These are phyloP conservation scores for Caradrina clavipalpis DNA, from an alignment of 2,888 invertebrate species.

Conservation along the genomic window DNA sequence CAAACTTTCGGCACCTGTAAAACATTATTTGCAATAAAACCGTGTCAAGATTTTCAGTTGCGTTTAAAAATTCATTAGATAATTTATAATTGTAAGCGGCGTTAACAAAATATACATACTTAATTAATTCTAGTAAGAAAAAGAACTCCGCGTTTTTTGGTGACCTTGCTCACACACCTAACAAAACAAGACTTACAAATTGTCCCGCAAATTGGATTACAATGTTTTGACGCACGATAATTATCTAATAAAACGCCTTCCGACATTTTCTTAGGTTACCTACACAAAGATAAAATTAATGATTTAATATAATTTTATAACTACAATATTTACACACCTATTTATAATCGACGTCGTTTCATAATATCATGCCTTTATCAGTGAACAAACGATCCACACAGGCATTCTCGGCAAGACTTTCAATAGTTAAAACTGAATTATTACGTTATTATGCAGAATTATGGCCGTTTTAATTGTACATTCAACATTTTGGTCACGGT, in stretches of 20 bases:
- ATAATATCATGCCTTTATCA: conserved; percentile 62
- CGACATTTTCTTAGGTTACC: conserved; percentile 27
- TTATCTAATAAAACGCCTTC: conserved; percentile 35
- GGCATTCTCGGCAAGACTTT: conserved; percentile 35
- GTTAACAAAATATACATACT: no score
- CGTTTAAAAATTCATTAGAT: conserved; percentile 11
- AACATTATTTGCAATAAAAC: background rate
- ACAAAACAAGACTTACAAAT: conserved; percentile 40
- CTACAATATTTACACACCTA: conserved; percentile 60
- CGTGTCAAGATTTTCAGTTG: background rate
- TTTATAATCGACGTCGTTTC: conserved; percentile 64
- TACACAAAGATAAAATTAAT: conserved; percentile 40
- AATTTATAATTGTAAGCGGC: background rate
- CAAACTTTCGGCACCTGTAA: background rate
- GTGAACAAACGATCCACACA: conserved; percentile 17
- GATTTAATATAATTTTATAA: conserved; percentile 36
- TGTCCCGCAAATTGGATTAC: conserved; percentile 51
- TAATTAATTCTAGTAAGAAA: background rate
- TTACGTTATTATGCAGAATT: conserved; percentile 55
- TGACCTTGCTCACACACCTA: conserved; percentile 32
- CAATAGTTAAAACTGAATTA: conserved; percentile 24
- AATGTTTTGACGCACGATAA: conserved; percentile 37
- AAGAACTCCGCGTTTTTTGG: conserved; percentile 13
- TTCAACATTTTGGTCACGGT: conserved; percentile 38
- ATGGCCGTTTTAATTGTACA: conserved; percentile 59